A percentile compares a stretch with the other conserved stretches of the same genome.
Conservation (phyloP, 2,113 vertebrate genomes). For the Ifrita kowaldi region DNA sequence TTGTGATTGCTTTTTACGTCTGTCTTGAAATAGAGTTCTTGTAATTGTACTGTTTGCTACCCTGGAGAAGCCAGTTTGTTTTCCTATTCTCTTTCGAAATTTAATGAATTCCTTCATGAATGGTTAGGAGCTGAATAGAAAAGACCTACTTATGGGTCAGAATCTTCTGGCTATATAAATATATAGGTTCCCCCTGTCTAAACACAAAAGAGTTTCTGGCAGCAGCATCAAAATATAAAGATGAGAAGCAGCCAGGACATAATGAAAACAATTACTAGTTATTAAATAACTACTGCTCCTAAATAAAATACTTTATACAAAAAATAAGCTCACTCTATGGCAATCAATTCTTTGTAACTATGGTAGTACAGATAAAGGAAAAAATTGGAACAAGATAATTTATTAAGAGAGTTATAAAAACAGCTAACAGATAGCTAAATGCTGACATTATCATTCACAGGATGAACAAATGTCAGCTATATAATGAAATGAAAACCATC, state of each 20-base stretch:
- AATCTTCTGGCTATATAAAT: not conserved
- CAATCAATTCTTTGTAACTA: not conserved
- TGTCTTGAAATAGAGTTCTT: slow-evolving; percentile 48
- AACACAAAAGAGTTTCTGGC: not conserved
- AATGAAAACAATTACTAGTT: not conserved
- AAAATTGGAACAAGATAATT: not conserved
- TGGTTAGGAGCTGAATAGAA: slow-evolving; percentile 22
- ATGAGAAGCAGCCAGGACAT: not conserved
- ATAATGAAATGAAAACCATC: not conserved
- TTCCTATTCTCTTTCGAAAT: slow-evolving; percentile 28
- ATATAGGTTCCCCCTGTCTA: not conserved
- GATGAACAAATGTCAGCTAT: slow-evolving; percentile 12
- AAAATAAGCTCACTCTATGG: not conserved
- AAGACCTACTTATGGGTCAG: not conserved
- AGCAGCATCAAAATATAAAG: not conserved
- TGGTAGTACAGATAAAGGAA: not conserved
- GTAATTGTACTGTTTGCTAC: slow-evolving; percentile 43
- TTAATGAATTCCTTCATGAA: slow-evolving; percentile 32
- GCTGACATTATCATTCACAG: not conserved
- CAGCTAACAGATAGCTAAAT: not conserved
- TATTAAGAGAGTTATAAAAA: not conserved
- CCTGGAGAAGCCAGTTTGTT: slow-evolving; percentile 12
- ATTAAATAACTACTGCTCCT: not conserved
- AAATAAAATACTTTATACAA: not conserved
- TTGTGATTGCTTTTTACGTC: slow-evolving; percentile 65